Evolutionary conservation across 2,797 vertebrate genomes (phyloP).

Genomic region (Enteromius radiatus): DNA sequence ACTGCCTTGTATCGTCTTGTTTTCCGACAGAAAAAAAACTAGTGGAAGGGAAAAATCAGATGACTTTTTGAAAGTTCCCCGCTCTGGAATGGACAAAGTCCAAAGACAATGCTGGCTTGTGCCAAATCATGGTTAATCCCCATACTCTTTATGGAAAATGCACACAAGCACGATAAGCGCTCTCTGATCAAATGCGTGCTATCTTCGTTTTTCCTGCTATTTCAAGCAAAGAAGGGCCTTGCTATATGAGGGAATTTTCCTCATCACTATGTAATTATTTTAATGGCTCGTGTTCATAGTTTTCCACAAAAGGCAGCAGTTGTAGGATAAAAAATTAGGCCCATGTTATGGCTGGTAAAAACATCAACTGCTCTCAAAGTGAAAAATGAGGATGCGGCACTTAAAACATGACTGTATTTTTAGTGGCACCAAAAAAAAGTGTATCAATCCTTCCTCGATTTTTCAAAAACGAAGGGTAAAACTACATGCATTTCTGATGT

Average conservation of each 20-base stretch:
- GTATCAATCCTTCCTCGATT: slow-evolving; percentile 5
- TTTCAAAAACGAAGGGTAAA: not conserved
- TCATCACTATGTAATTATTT: slow-evolving; percentile 46
- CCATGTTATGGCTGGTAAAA: slow-evolving; percentile 26
- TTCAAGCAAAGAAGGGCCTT: not conserved
- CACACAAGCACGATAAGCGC: not conserved
- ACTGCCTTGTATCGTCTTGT: slow-evolving; percentile 7
- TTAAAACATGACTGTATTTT: not conserved
- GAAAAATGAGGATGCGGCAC: not conserved
- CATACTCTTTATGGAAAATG: slow-evolving; percentile 3
- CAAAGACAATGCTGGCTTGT: slow-evolving; percentile 34
- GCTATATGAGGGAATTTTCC: slow-evolving; percentile 25
- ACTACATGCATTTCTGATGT: not conserved
- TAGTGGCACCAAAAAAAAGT: slow-evolving; percentile 15
- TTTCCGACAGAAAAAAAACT: slow-evolving; percentile 17
- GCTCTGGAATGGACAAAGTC: slow-evolving; percentile 8
- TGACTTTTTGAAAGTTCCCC: slow-evolving; percentile 35
- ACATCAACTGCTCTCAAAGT: slow-evolving; percentile 28
- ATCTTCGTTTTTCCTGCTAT: slow-evolving; percentile 2
- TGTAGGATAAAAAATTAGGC: slow-evolving; percentile 7
- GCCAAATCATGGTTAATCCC: slow-evolving; percentile 35
- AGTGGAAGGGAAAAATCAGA: slow-evolving; percentile 11
- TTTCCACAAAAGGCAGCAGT: slow-evolving; percentile 23
- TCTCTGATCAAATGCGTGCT: slow-evolving; percentile 9
- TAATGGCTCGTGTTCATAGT: slow-evolving; percentile 32